Evolutionary conservation across 2,888 invertebrate genomes (phyloP).

Genomic region (Schizaphis graminum): DNA sequence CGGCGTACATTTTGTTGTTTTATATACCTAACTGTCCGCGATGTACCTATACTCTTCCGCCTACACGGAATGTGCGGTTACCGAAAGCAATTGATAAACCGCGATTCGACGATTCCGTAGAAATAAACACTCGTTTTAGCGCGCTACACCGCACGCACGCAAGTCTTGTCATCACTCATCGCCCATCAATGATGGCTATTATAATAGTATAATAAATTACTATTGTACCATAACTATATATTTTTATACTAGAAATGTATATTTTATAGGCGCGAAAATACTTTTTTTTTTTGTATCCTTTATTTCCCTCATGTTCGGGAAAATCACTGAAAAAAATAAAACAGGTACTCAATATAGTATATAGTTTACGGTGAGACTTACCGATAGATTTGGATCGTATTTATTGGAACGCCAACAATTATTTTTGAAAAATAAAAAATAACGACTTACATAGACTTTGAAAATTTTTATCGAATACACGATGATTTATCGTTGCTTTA

Average conservation of each 20-base stretch:
- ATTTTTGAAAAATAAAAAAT: background rate
- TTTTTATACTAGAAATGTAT: no score
- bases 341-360: no score
- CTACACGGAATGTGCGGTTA: no score
- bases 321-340: no score
- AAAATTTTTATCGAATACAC: background rate
- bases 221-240: no score
- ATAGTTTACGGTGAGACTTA: no score
- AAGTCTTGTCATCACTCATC: background rate
- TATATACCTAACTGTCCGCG: background rate
- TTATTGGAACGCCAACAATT: background rate
- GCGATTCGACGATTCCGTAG: background rate
- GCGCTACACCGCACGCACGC: rapidly evolving
- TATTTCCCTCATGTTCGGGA: no score
- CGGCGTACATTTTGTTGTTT: background rate
- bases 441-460: background rate
- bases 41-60: background rate
- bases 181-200: background rate
- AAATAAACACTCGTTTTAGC: background rate
- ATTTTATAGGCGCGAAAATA: no score
- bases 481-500: background rate
- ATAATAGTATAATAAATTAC: background rate
- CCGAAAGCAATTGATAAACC: background rate
- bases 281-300: no score
- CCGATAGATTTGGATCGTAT: background rate